Conservation (phyloP, 1,140 invertebrate species). For the Eriocheir sinensis region DNA sequence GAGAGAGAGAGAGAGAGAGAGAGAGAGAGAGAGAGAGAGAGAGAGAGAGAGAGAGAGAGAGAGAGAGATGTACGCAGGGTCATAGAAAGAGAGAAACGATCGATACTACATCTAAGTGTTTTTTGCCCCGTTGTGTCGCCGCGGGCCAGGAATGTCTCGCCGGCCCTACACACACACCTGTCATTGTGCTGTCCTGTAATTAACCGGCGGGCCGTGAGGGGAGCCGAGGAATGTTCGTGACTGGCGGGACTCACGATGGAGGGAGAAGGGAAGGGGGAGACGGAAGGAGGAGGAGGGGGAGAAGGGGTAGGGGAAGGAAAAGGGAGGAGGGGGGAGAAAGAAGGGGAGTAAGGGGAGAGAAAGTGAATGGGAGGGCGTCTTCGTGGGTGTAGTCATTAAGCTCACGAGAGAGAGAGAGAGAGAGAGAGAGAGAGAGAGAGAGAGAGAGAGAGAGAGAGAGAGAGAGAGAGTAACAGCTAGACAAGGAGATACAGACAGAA, state of each 20-base stretch:
- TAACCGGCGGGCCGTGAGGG: background rate
- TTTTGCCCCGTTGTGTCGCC: background rate
- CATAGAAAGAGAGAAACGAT: too few species aligned
- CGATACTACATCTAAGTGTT: background rate
- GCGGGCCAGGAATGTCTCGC: background rate
- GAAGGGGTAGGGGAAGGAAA: background rate
- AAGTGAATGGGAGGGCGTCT: background rate
- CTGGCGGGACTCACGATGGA: background rate
- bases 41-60: slow-evolving; percentile 22
- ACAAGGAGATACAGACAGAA: too few species aligned
- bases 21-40: slow-evolving; percentile 22
- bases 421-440: slow-evolving; percentile 10
- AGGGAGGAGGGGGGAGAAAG: background rate
- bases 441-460: slow-evolving; percentile 16
- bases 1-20: background rate
- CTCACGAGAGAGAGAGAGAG: background rate
- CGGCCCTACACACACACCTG: background rate
- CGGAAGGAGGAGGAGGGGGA: background rate
- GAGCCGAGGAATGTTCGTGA: slow-evolving; percentile 10
- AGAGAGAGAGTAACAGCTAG: background rate
- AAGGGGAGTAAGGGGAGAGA: background rate
- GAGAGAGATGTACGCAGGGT: background rate
- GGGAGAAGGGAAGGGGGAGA: background rate
- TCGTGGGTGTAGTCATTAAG: slow-evolving; percentile 14
- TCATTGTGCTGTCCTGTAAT: background rate